Base-by-base conservation (phyloP, 2,113 vertebrate species). In the Ciconia stormi region DNA sequence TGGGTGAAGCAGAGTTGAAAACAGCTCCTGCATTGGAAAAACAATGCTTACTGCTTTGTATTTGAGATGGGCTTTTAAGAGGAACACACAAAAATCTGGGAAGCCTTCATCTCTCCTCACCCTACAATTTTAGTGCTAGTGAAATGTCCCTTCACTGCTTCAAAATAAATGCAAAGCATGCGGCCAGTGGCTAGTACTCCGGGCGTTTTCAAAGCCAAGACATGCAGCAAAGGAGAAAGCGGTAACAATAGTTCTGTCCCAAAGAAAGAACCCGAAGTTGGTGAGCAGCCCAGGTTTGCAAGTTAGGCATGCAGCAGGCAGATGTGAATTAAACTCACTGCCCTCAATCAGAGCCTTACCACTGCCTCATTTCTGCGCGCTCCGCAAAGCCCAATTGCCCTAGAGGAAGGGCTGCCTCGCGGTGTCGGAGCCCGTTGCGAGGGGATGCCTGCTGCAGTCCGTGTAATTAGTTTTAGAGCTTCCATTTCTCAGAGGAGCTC, bases 251-350 rank as follows among this genome's bases (percentile, higher is more conserved):
- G 40, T 18, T 52, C 38, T 30, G 26, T 44, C 58, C 46, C 26
- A 13, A 17, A 58, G 30, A 34, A 30, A 10, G 34, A 67, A 49
- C 23, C n/a, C 0, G 1, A 44, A 34, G 25, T 0, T 40, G n/a
- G 42, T 50, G 70, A 62, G 76, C 23, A 56, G 40, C 36, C 29
- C n/a, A 8, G 30, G 46, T 30, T 38, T 77, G 40, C 3, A 6
- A 17, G 65, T 52, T 55, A 42, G 63, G 15, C 46, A 14, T 32
- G 67, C 55, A 70, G 89, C 52, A 62, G 36, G 81, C 16, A 56
- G 90, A 34, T 29, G 36, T 25, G 56, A 78, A 56, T 61, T 42
- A 62, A 62, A 65, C 42, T 46, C 8, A 0, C 38, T 55, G 72
- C 66, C 42, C 66, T 79, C 83, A 67, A 27, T 83, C 42, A 16